Evolutionary conservation across 2,888 invertebrate genomes (phyloP).

Genomic region (Acanthococcus lagerstroemiae): DNA sequence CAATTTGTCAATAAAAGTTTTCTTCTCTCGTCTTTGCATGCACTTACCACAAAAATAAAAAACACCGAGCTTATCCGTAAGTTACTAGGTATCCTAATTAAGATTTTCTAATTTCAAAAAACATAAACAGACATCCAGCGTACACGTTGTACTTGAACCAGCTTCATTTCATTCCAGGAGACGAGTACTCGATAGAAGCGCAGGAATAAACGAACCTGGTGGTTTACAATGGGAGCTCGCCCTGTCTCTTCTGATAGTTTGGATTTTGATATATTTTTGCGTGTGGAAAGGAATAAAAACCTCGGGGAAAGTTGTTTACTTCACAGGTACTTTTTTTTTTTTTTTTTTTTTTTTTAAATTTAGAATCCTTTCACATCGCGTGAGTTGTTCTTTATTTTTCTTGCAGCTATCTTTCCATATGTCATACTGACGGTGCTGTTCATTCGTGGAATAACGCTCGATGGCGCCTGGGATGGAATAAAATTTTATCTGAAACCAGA

Average conservation of each 20-base stretch:
- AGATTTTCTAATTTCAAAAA: no score
- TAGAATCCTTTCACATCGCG: neutral
- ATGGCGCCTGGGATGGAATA: conserved; percentile 62
- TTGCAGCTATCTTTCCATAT: conserved; percentile 57
- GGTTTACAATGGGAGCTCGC: conserved; percentile 71
- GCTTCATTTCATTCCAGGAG: conserved; percentile 49
- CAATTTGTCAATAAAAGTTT: no score
- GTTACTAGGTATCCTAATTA: no score
- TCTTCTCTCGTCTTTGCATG: no score
- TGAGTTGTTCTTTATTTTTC: conserved; percentile 7
- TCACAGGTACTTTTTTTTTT: conserved; percentile 42
- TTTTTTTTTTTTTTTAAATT: neutral
- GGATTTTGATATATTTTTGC: conserved; percentile 77
- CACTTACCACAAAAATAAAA: no score
- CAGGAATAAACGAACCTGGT: conserved; percentile 63
- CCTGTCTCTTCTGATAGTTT: conserved; percentile 62
- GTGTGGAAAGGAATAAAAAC: conserved; percentile 80
- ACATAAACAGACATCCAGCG: no score
- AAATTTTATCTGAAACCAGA: conserved; percentile 62
- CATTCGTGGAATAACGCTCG: conserved; percentile 50
- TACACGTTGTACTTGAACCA: no score
- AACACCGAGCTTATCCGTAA: no score
- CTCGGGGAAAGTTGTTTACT: conserved; percentile 75
- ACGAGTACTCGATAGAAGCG: conserved; percentile 63
- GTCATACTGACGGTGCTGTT: conserved; percentile 56